phyloP scores from a whole-genome alignment of 2,113 vertebrate genomes.

The Muntiacus reevesi region DNA sequence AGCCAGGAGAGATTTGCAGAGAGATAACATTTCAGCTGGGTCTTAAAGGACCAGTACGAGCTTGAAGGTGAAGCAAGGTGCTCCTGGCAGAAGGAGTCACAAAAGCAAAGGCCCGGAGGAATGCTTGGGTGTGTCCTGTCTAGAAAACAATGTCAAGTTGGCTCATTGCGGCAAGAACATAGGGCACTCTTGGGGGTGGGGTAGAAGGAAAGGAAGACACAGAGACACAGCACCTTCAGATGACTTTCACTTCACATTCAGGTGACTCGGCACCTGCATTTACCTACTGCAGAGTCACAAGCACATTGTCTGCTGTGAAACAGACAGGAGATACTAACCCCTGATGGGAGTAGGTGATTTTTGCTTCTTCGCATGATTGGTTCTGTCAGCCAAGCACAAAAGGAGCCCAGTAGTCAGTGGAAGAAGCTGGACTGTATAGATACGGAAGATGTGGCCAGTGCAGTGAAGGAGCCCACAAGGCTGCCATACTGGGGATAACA shows the following conservation, averaged over 20 bases:
- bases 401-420: neutral
- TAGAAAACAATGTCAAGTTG: neutral
- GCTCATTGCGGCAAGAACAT: neutral
- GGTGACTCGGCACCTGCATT: neutral
- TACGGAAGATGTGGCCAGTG: neutral
- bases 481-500: accelerated
- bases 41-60: neutral
- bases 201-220: neutral
- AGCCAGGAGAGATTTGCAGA: neutral
- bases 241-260: too few relatives aligned
- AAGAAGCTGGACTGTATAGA: neutral
- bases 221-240: neutral
- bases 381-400: neutral
- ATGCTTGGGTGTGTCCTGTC: neutral
- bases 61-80: neutral
- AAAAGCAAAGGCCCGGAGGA: neutral
- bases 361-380: neutral
- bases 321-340: neutral
- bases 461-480: neutral
- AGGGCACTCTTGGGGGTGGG: neutral
- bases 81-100: neutral
- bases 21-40: neutral
- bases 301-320: neutral
- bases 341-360: neutral
- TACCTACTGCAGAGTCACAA: neutral